Base-by-base conservation (phyloP, 1,140 invertebrate genomes). In the Drosophila seguyi region DNA sequence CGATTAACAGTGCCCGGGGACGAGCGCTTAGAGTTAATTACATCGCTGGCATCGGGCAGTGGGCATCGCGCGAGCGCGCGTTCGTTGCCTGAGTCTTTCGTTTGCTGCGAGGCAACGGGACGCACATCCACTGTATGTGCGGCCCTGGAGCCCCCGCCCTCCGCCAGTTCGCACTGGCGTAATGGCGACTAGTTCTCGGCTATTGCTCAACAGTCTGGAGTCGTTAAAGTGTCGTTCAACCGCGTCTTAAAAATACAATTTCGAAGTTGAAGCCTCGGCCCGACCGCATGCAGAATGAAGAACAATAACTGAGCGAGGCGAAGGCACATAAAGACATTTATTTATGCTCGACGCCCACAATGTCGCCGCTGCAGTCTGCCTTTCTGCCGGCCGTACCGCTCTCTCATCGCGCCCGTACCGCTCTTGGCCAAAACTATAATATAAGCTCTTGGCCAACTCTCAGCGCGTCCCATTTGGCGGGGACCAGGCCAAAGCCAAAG, bases 321-420 rank as follows among this genome's bases (percentile, higher is more conserved):
- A 82, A 65, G 79, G 57, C 79, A 53, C 75, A 87, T 72, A 87
- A 86, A 87, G 77, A 88, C 71, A 88, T 79, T 83, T 78, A 85
- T 86, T 88, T 76, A 88, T 83, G 79, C 71, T 53, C 47, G 66
- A 83, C 83, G 79, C 83, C 83, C 84, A 88, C 83, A 79, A 79
- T 57, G 68, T 78, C 58, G 61, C 47, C 59, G 58, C 60, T 67
- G 65, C 75, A 63, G 62, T 56, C 60, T 38, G 66, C 20, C 41
- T 62, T 62, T 55, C 59, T 52, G 34, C 50, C 25, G 50, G 29
- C 60, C 53, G 38, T 47, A 25, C 27, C 39, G 27, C 27, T 63
- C 39, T 34, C 57, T 6, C 39, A 13, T 27, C 45, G n/a, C 22
- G 25, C 34, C 42, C 42, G 58, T 47, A 48, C 55, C 67, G 57